Conservation (phyloP, 1,140 invertebrate species). For the Cepaea nemoralis region DNA sequence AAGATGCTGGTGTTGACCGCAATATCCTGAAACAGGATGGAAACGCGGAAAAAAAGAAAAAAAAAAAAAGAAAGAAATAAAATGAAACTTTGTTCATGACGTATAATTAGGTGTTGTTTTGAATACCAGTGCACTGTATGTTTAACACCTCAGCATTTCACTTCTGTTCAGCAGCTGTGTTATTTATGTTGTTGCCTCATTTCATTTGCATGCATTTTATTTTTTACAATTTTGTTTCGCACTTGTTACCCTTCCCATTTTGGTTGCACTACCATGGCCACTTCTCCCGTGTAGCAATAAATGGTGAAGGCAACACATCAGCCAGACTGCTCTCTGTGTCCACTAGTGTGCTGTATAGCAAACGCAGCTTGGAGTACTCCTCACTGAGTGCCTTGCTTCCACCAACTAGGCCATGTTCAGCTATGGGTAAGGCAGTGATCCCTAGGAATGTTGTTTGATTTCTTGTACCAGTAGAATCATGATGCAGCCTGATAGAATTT, state of each 20-base stretch:
- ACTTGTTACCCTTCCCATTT: background rate
- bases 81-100: no score
- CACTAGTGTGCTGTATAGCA: constrained; percentile 66
- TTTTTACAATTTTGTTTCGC: constrained; percentile 44
- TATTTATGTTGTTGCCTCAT: constrained; percentile 28
- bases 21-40: no score
- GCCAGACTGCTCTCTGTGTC: constrained; percentile 65
- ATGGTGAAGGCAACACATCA: constrained; percentile 50
- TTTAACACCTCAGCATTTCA: background rate
- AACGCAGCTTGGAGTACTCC: constrained; percentile 61
- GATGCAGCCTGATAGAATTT: no score
- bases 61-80: no score
- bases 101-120: no score
- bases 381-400: constrained; percentile 50
- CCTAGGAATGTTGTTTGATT: no score
- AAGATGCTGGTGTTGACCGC: no score
- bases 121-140: background rate
- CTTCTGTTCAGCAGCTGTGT: background rate
- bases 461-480: no score
- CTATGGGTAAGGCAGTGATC: constrained; percentile 62
- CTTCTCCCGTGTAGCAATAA: constrained; percentile 41
- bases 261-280: constrained; percentile 29
- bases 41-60: no score
- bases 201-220: constrained; percentile 28
- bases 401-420: constrained; percentile 56